A percentile compares a stretch with the other conserved stretches of the same genome.
phyloP scores from a whole-genome alignment of 1,140 invertebrate species.

The Geopemphigus sp. region DNA sequence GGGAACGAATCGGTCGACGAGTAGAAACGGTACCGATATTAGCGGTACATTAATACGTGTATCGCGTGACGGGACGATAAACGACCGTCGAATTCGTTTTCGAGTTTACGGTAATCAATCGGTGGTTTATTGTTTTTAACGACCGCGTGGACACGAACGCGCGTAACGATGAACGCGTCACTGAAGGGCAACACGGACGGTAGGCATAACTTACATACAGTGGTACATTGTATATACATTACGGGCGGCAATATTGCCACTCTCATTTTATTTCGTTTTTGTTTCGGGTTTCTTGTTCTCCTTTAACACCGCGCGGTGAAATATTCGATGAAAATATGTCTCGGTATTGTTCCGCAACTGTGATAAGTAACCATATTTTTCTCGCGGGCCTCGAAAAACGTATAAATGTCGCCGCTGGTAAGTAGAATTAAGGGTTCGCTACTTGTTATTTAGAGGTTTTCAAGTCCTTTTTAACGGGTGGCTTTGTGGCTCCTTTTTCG shows the following conservation, averaged over 20 bases:
- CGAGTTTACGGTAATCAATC: too few species aligned
- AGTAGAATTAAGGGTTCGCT: slow-evolving; percentile 48
- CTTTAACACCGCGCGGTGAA: background rate
- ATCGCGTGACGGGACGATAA: too few species aligned
- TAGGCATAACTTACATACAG: too few species aligned
- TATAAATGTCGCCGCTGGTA: slow-evolving; percentile 40
- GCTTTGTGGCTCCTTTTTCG: slow-evolving; percentile 45
- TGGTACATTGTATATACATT: background rate
- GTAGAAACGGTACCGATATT: too few species aligned
- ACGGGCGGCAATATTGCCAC: background rate
- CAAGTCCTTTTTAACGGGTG: slow-evolving; percentile 47
- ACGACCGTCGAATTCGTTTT: too few species aligned
- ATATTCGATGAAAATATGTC: slow-evolving; percentile 12
- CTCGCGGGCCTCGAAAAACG: slow-evolving; percentile 28
- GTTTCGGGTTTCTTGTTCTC: too few species aligned
- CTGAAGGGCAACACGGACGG: too few species aligned
- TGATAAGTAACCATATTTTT: slow-evolving; percentile 48
- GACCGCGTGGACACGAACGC: too few species aligned
- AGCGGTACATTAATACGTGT: too few species aligned
- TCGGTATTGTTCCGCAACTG: slow-evolving; percentile 6
- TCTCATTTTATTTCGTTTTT: background rate
- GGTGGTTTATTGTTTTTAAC: too few species aligned
- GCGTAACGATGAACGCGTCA: too few species aligned
- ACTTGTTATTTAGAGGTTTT: slow-evolving; percentile 49
- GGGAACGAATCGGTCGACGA: too few species aligned